Conservation (phyloP, 2,113 vertebrate genomes). For the Melanerpes formicivorus region DNA sequence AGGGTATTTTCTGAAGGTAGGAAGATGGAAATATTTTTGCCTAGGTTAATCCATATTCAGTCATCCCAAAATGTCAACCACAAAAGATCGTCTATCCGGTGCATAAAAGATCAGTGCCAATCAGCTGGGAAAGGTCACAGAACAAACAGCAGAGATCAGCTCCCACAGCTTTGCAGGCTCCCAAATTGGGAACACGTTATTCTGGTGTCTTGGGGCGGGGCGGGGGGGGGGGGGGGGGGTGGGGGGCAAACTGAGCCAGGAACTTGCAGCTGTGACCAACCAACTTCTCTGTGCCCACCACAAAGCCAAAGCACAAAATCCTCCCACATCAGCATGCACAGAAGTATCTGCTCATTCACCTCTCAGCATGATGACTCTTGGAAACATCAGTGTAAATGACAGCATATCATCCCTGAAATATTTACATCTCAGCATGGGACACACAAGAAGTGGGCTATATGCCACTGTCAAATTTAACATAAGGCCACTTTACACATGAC, state of each 20-base stretch:
- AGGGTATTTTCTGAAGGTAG: slow-evolving; percentile 26
- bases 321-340: neutral
- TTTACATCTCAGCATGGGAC: slow-evolving; percentile 42
- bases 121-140: slow-evolving; percentile 57
- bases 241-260: neutral
- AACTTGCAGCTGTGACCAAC: neutral
- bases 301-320: neutral
- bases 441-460: neutral
- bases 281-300: neutral
- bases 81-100: neutral
- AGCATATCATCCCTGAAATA: slow-evolving; percentile 21
- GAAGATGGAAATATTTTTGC: slow-evolving; percentile 41
- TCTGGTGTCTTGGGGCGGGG: neutral
- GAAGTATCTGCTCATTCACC: slow-evolving; percentile 6
- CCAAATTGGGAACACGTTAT: neutral
- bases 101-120: slow-evolving; percentile 56
- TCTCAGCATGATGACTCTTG: neutral
- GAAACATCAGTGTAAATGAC: slow-evolving; percentile 21
- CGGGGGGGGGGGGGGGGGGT: too few relatives aligned
- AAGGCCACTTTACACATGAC: slow-evolving; percentile 44
- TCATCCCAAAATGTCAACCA: slow-evolving; percentile 54
- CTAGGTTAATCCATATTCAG: slow-evolving; percentile 52
- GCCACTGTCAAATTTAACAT: slow-evolving; percentile 23
- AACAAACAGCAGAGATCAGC: slow-evolving; percentile 41
- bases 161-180: neutral